Evolutionary conservation across 1,140 invertebrate genomes (phyloP), one percentile per base, ranked within the genome.

Genomic region (Aleiodes sp.): DNA sequence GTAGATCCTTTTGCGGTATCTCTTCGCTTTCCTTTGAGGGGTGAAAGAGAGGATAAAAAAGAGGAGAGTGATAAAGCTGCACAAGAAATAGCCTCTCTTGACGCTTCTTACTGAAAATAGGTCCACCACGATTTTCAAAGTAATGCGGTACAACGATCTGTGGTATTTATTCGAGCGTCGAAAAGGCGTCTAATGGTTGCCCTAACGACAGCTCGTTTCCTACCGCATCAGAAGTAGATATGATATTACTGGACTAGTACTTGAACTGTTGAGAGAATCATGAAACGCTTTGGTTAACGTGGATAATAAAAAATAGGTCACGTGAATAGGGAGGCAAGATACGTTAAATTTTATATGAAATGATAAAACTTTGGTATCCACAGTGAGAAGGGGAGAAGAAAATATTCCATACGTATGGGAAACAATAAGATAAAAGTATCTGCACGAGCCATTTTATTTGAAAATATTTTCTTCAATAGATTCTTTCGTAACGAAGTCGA

Each of bases 291-390:
- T 56, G 62, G 39, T 8, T 3, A 39, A 24, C 29, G 16, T 43
- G 59, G 66, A 68, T 68, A 46, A 41, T 62, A 35, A 62, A n/a
- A n/a, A 68, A 68, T 68, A 39, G 66, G 66, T 68, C 66, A 68
- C 43, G 57, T 24, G n/a, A 41, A 66, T 57, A n/a, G n/a, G n/a
- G n/a, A n/a, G n/a, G n/a, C n/a, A n/a, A n/a, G n/a, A n/a, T n/a
- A n/a, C n/a, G n/a, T n/a, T 39, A 24, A 24, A 28, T 28, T 61
- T 12, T 33, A 2, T 21, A 21, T 52, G 37, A 33, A 62, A 68
- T 37, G 52, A 16, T 46, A 29, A 68, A 59, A 31, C 41, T 26
- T 52, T 65, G 52, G 24, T 12, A 65, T 52, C 46, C 41, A 52
- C 26, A 16, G 63, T 26, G 31, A 52, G 41, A 26, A 65, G 46